phyloP scores from a whole-genome alignment of 2,888 invertebrate species.

The Meganola albula region DNA sequence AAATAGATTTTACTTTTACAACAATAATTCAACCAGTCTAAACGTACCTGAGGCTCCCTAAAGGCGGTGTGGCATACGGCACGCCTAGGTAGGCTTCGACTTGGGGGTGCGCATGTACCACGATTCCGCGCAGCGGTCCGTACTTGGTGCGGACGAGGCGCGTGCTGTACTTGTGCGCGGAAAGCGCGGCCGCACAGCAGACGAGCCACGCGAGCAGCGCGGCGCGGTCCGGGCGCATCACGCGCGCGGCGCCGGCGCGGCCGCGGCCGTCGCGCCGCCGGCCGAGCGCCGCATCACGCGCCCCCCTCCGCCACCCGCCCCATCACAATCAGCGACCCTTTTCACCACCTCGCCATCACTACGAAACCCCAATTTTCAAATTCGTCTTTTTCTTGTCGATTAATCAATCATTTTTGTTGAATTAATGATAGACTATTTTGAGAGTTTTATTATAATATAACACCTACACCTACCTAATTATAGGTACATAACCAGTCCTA shows the following conservation, averaged over 20 bases:
- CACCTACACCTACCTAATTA: too few species aligned
- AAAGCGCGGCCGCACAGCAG: conserved; percentile 75
- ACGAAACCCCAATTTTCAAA: too few species aligned
- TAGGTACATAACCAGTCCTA: too few species aligned
- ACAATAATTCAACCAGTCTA: too few species aligned
- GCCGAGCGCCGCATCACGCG: conserved; percentile 58
- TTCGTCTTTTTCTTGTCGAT: too few species aligned
- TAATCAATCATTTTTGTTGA: too few species aligned
- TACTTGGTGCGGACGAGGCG: conserved; percentile 92
- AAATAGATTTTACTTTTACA: not conserved
- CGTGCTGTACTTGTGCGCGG: conserved; percentile 87
- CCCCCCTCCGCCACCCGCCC: conserved; percentile 43
- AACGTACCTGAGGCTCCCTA: conserved; percentile 88
- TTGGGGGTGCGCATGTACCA: conserved; percentile 86
- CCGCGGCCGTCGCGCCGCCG: conserved; percentile 50
- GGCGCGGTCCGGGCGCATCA: conserved; percentile 73
- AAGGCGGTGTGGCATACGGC: conserved; percentile 94
- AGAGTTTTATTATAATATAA: too few species aligned
- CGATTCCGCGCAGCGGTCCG: conserved; percentile 90
- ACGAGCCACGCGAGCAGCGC: conserved; percentile 77
- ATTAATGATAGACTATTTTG: too few species aligned
- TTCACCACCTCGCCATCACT: conserved; percentile 15
- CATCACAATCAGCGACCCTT: conserved; percentile 45
- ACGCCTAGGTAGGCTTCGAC: conserved; percentile 96
- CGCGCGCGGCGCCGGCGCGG: conserved; percentile 52